Conservation (phyloP, 1,140 invertebrate genomes). For the Pseudomyrmex sp. region DNA sequence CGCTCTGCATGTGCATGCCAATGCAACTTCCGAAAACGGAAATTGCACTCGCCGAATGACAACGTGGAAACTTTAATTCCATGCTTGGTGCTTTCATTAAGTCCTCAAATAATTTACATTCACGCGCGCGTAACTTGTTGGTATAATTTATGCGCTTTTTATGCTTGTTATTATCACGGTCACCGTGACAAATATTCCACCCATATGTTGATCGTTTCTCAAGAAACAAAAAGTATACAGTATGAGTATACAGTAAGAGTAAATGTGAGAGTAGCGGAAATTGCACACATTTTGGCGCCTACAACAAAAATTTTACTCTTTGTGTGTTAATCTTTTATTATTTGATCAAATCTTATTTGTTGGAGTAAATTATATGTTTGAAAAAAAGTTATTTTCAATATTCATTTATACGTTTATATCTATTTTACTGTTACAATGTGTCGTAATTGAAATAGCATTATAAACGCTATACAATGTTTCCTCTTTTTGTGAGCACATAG, state of each 20-base stretch:
- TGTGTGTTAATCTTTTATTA: background rate
- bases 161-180: constrained; percentile 2
- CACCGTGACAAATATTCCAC: constrained; percentile 37
- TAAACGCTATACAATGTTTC: too few relatives aligned
- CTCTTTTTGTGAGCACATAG: too few relatives aligned
- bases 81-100: constrained; percentile 53
- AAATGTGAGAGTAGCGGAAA: background rate
- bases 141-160: constrained; percentile 57
- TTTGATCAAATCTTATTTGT: background rate
- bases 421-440: too few relatives aligned
- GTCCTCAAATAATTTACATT: constrained; percentile 56
- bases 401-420: too few relatives aligned
- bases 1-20: background rate
- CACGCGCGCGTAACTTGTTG: constrained; percentile 35
- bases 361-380: too few relatives aligned
- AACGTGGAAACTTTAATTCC: constrained; percentile 53
- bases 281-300: background rate
- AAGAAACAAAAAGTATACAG: constrained; percentile 15
- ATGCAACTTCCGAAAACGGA: constrained; percentile 49
- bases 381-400: too few relatives aligned
- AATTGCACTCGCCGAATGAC: constrained; percentile 56
- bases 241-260: background rate
- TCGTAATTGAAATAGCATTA: too few relatives aligned
- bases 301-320: background rate
- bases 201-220: constrained; percentile 28